Conservation (phyloP, 2,797 vertebrate species). For the Lacerta viridis region DNA sequence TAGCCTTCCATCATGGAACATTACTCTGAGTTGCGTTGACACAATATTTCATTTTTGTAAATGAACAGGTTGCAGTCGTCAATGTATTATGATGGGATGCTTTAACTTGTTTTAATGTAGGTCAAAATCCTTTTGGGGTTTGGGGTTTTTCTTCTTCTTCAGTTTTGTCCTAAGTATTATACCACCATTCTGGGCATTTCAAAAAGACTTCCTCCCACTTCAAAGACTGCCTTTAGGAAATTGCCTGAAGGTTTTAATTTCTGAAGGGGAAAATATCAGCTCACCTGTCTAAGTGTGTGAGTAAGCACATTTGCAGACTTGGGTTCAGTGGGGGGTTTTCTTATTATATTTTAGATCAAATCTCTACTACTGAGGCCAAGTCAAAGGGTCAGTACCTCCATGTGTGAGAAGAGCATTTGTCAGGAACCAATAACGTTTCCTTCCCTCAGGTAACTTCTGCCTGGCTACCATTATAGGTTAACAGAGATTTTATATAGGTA, state of each 20-base stretch:
- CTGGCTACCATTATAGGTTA: neutral
- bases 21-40: neutral
- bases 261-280: neutral
- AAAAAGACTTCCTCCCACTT: slow-evolving; percentile 20
- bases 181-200: neutral
- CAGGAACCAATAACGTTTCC: neutral
- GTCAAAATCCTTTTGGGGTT: slow-evolving; percentile 29
- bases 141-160: slow-evolving; percentile 16
- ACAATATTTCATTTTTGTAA: slow-evolving; percentile 44
- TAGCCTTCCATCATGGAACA: slow-evolving; percentile 12
- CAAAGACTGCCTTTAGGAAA: slow-evolving; percentile 23
- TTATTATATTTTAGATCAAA: neutral
- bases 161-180: slow-evolving; percentile 1
- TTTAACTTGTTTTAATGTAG: slow-evolving; percentile 42
- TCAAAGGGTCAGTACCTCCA: neutral
- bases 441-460: neutral
- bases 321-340: neutral
- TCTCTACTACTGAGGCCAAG: neutral
- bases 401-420: neutral
- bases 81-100: slow-evolving; percentile 19
- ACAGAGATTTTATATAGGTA: neutral
- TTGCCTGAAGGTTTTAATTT: slow-evolving; percentile 26
- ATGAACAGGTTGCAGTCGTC: slow-evolving; percentile 36
- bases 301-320: neutral
- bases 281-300: neutral